phyloP scores from a whole-genome alignment of 2,113 vertebrate genomes.

The Salvelinus sp. region DNA sequence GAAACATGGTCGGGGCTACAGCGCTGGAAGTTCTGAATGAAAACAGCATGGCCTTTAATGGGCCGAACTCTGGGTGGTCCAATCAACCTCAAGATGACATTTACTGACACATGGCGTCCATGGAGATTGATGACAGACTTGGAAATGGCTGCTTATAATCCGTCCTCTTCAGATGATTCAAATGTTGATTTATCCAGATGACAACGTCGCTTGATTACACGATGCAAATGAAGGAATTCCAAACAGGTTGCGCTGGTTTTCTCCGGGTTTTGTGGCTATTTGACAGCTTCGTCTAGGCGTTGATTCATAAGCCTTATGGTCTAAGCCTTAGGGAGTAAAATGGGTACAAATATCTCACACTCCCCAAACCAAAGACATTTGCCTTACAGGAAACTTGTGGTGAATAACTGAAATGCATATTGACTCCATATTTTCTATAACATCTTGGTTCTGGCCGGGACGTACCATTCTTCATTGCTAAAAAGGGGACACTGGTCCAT shows the following conservation, averaged over 20 bases:
- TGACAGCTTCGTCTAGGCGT: background rate
- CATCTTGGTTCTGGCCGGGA: background rate
- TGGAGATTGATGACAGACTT: constrained; percentile 45
- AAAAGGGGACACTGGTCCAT: background rate
- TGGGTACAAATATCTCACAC: background rate
- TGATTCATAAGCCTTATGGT: background rate
- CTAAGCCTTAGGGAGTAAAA: background rate
- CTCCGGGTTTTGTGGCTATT: constrained; percentile 25
- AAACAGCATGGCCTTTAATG: constrained; percentile 62
- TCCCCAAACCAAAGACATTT: background rate
- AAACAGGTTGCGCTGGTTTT: constrained; percentile 42
- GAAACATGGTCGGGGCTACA: constrained; percentile 50
- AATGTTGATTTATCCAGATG: constrained; percentile 41
- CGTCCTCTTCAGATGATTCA: constrained; percentile 25
- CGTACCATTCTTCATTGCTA: constrained; percentile 2
- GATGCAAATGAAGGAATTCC: constrained; percentile 30
- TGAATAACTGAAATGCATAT: background rate
- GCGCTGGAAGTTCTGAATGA: constrained; percentile 60
- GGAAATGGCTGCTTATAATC: constrained; percentile 37
- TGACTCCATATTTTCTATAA: too few relatives aligned
- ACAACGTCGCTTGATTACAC: constrained; percentile 33
- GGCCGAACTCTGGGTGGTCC: constrained; percentile 66
- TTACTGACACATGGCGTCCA: constrained; percentile 59
- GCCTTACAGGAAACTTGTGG: background rate
- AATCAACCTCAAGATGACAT: constrained; percentile 62